phyloP scores from a whole-genome alignment of 2,113 vertebrate genomes.

The Anser brachyrhynchus region DNA sequence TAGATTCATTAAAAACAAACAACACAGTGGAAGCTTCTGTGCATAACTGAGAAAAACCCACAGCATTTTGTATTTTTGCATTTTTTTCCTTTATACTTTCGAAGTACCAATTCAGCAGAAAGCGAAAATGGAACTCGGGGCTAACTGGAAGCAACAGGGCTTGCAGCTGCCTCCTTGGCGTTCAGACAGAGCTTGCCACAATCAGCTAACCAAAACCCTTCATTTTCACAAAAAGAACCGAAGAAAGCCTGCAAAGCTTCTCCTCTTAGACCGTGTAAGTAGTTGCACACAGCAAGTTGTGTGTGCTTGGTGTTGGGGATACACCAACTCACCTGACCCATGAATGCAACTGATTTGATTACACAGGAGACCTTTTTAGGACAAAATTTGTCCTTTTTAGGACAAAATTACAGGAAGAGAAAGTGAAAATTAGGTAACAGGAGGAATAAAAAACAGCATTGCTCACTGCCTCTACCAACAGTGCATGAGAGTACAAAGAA shows the following conservation, averaged over 20 bases:
- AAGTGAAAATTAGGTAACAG: background rate
- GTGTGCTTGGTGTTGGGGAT: background rate
- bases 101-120: background rate
- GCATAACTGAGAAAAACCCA: background rate
- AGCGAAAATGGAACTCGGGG: background rate
- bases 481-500: background rate
- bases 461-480: background rate
- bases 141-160: background rate
- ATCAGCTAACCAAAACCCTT: background rate
- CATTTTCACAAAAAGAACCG: background rate
- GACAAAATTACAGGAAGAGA: background rate
- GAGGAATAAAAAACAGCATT: background rate
- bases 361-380: background rate
- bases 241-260: background rate
- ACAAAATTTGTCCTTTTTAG: background rate
- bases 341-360: background rate
- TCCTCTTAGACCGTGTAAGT: background rate
- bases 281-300: rapidly evolving
- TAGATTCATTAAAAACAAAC: background rate
- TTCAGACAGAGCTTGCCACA: background rate
- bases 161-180: background rate
- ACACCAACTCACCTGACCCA: background rate
- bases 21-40: background rate
- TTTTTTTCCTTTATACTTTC: background rate
- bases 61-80: background rate